Conservation (phyloP, 2,113 vertebrate species). For the Gavialis gangeticus region DNA sequence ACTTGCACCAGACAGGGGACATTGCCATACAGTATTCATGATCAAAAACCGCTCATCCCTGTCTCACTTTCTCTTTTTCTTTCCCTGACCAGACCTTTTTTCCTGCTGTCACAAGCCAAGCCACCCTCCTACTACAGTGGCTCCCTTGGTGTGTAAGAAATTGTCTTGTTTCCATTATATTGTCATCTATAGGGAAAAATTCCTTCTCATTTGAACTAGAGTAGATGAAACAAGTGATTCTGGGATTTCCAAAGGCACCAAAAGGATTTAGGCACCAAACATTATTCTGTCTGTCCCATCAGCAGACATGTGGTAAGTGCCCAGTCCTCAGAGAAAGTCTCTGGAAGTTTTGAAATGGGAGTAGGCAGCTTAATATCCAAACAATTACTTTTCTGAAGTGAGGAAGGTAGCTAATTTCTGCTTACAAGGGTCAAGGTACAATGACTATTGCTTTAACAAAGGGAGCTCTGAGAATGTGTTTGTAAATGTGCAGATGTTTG, state of each 20-base stretch:
- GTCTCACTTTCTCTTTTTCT: constrained; percentile 34
- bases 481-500: neutral
- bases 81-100: constrained; percentile 28
- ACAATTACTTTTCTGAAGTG: neutral
- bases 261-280: neutral
- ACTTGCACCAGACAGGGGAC: constrained; percentile 53
- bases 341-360: neutral
- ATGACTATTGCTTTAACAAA: neutral
- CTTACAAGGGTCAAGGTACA: neutral
- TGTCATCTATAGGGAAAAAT: neutral
- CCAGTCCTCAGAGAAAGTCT: neutral
- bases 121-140: neutral
- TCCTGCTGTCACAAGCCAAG: neutral
- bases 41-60: constrained; percentile 5
- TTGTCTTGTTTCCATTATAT: neutral
- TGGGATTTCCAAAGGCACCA: neutral
- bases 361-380: neutral
- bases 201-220: accelerated
- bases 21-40: constrained; percentile 42
- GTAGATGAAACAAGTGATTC: neutral
- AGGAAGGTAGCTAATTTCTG: neutral
- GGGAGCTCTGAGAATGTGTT: constrained; percentile 26
- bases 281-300: neutral
- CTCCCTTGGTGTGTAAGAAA: neutral
- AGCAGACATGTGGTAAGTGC: neutral